Base-by-base conservation (phyloP, 2,797 vertebrate genomes). In the Strix occidentalis region DNA sequence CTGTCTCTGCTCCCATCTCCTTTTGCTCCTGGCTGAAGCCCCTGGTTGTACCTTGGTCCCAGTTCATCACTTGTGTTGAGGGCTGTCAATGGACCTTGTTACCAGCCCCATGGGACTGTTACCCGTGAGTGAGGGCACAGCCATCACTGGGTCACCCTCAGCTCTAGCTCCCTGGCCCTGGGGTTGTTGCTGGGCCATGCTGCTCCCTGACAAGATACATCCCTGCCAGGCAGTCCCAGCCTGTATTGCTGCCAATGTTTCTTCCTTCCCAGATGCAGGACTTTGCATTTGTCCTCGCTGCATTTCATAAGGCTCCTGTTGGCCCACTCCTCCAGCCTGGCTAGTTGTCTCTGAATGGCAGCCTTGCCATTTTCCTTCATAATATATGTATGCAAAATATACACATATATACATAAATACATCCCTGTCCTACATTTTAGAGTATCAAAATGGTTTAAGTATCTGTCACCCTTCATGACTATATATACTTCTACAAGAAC, bases 371-470 rank as follows among this genome's bases (percentile, higher is more conserved):
- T 90, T 95, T 72, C 12, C 66, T 93, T 93, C 74, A 63, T 84
- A 89, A 92, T 57, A 53, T 83, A 93, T 94, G 74, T 63, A 86
- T 95, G 88, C 63, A 96, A 94, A 89, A 87, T 68, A 63, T 66
- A 78, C 33, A 76, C 90, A 82, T 68, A 82, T 50, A 93, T 94
- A 78, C 88, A 95, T 91, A 92, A 96, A 96, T 95, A 45, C 60
- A 94, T 92, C 77, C 25, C 80, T 93, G 86, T 24, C 92, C 90
- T 95, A 93, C 60, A 94, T 96, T 95, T 94, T 48, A 37, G 35
- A 90, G 50, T 79, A 95, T 87, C 81, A 87, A 79, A 95, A 79
- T 45, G 31, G 51, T 84, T 95, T 91, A 81, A 92, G 33, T 75
- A 66, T 91, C 68, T 96, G 65, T 94, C 82, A 88, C 89, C 89